A percentile compares a stretch with the other conserved stretches of the same genome.
phyloP scores from a whole-genome alignment of 2,113 vertebrate species.

The Fregetta grallaria region DNA sequence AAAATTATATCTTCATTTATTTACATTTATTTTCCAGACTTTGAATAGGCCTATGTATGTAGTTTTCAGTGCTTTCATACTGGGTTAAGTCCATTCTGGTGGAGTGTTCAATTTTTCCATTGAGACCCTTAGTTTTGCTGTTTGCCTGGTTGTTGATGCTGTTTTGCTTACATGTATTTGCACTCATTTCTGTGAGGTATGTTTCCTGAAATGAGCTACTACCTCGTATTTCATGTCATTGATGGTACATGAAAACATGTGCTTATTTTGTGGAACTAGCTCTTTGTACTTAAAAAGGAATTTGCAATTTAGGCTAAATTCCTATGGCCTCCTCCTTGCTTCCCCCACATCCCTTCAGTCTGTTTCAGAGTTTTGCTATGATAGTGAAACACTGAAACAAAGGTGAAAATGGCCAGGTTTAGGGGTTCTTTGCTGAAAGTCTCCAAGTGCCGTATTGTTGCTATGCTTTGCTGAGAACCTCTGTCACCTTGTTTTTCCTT shows the following conservation, averaged over 20 bases:
- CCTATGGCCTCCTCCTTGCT: background rate
- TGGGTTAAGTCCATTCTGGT: background rate
- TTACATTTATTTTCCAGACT: background rate
- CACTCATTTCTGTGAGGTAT: background rate
- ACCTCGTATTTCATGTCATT: background rate
- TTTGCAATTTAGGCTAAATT: background rate
- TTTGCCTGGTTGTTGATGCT: background rate
- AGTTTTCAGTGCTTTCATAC: background rate
- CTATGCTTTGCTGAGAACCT: background rate
- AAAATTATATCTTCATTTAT: background rate
- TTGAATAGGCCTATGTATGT: fast-evolving
- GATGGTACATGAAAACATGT: background rate
- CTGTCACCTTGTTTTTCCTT: background rate
- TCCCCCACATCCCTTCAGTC: background rate
- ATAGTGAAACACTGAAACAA: background rate
- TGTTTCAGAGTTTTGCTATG: background rate
- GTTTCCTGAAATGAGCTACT: background rate
- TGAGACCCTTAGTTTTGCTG: background rate
- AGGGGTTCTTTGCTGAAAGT: background rate
- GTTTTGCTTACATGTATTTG: background rate
- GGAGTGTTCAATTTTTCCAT: background rate
- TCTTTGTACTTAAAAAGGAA: background rate
- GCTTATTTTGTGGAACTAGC: background rate
- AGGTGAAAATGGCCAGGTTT: background rate
- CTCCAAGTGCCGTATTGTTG: background rate